Evolutionary conservation across 2,797 vertebrate genomes (phyloP), one percentile per base, ranked within the genome.

Genomic region (Phalanger gymnotis): DNA sequence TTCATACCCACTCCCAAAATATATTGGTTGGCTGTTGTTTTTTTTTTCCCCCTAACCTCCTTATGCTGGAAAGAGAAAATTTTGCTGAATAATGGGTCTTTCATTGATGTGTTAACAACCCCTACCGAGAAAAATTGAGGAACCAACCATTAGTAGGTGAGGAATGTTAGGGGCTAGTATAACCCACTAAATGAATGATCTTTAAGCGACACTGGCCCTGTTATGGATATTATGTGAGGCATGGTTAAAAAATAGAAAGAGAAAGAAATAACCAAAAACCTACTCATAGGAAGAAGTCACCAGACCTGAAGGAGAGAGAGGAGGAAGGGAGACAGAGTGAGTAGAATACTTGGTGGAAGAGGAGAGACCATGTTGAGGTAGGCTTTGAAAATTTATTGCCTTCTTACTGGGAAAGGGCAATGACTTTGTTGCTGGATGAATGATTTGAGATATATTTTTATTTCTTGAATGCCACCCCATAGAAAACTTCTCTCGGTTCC

Each of bases 51-150:
- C n/a, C 6, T 96, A 53, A 93, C 94, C 97, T 90, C 40, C 40
- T 87, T 87, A 87, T 94, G 89, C 81, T 94, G 94, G 58, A 93
- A 54, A 55, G 94, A 89, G 57, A 91, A 87, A 87, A 96, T 92
- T 97, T 97, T 96, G 95, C 93, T 90, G 90, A 96, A 92, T 97
- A 96, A 97, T 96, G 96, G 95, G 94, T 96, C 95, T 95, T 97
- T 96, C 96, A 95, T 95, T 14, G 51, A 92, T 90, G 91, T 94
- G 54, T 58, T 96, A 93, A 93, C 66, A 96, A 89, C 34, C 34
- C 93, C 92, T 58, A 90, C 4, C 91, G 91, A 96, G 95, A 92
- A 52, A 96, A 95, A 87, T 94, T 92, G 94, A 96, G 91, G 92
- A 97, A 95, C 54, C 93, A 89, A 58, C 30, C 9, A 16, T 61